Base-by-base conservation (phyloP, 2,797 vertebrate species). In the Furcifer pardalis region DNA sequence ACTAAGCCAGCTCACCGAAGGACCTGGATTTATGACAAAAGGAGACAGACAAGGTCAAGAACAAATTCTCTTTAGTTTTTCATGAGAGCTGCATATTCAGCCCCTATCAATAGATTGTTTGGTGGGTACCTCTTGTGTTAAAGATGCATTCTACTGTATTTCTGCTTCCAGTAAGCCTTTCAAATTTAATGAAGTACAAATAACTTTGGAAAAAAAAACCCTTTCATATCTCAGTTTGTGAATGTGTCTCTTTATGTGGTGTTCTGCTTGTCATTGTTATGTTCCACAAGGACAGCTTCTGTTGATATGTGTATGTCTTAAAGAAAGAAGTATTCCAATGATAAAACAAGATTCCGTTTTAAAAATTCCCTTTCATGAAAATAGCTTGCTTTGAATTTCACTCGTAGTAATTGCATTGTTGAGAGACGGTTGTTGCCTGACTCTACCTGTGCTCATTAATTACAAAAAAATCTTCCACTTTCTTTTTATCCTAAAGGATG, bases 211-310 rank as follows among this genome's bases (percentile, higher is more conserved):
- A 80, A 27, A 8, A 7, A 27, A 7, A 88, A 76, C 74, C 27
- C 7, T 86, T 91, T 91, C 87, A 86, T 13, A 5, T 76, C 87
- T 44, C 59, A 17, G 2, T 2, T 77, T 78, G 62, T 52, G 81
- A 88, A 89, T 77, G 86, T 84, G 82, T 89, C 10, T 89, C 12
- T 89, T 76, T 21, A 49, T 42, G 65, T 30, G 72, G 10, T 49
- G 63, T 89, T 91, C 63, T 91, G 76, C 91, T 91, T 96, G 91
- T 94, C 92, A 91, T 91, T 94, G 92, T 88, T 80, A 63, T 75
- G 10, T 46, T 85, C 86, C 82, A 83, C 91, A 95, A 95, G 94
- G 94, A 83, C 91, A 90, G 83, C 87, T 93, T 95, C 93, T 94
- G 89, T 94, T 3, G 15, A 91, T 88, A 85, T 85, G 82, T 62